Conservation (phyloP, 2,888 invertebrate species). For the Scelioninae gen. 2 region DNA sequence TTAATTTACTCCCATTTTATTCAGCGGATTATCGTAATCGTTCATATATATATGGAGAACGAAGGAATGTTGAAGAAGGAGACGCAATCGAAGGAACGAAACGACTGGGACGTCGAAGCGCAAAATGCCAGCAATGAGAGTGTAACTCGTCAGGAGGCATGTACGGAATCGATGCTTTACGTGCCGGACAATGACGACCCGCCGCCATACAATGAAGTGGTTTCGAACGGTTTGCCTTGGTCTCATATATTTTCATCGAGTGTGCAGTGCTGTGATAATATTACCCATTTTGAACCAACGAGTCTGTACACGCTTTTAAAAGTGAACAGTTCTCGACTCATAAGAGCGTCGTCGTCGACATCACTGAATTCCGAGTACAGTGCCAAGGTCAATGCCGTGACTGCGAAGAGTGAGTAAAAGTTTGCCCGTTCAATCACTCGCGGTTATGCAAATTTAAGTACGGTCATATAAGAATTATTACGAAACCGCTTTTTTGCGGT, state of each 20-base stretch:
- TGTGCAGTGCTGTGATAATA: constrained; percentile 21
- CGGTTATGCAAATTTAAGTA: constrained; percentile 37
- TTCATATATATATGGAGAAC: constrained; percentile 23
- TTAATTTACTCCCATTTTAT: constrained; percentile 1
- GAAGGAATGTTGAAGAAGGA: constrained; percentile 1
- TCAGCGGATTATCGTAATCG: not conserved
- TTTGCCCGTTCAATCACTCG: constrained; percentile 29
- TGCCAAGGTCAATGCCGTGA: constrained; percentile 49
- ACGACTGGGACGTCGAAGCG: constrained; percentile 14
- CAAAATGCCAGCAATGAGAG: constrained; percentile 1
- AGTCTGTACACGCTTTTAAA: constrained; percentile 22
- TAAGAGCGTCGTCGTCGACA: constrained; percentile 24
- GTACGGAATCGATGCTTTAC: constrained; percentile 19
- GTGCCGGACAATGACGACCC: constrained; percentile 36
- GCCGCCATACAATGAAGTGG: constrained; percentile 32
- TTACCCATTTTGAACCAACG: constrained; percentile 30
- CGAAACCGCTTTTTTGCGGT: constrained; percentile 21
- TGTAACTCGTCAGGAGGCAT: constrained; percentile 19
- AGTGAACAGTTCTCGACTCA: constrained; percentile 23
- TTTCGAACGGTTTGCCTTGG: constrained; percentile 28
- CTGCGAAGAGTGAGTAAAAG: constrained; percentile 53
- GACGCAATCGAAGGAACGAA: not conserved
- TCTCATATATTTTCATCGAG: constrained; percentile 24
- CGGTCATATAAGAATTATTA: constrained; percentile 9
- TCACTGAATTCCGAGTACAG: constrained; percentile 44